These are phyloP conservation scores for Scaptomyza montana DNA, from an alignment of 1,140 invertebrate species.

Conservation along the genomic window DNA sequence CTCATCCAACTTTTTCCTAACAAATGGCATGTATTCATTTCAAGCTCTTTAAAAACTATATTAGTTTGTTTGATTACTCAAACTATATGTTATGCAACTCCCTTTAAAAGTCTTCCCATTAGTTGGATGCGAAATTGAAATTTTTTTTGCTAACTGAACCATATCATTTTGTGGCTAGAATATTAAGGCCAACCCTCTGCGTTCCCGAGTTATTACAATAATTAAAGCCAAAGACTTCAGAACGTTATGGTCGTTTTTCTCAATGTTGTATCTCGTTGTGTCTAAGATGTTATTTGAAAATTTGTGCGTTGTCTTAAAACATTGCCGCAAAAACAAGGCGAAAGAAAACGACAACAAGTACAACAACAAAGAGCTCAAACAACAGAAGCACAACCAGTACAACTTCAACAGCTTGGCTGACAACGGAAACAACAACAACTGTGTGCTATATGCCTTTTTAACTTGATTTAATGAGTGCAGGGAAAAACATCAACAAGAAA, in stretches of 20 bases:
- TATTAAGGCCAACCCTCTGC: conserved; percentile 37
- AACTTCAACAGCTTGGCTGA: conserved; percentile 78
- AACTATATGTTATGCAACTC: conserved; percentile 6
- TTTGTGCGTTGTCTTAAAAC: conserved; percentile 58
- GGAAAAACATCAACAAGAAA: conserved; percentile 81
- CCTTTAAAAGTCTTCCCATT: conserved; percentile 33
- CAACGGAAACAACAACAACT: conserved; percentile 65
- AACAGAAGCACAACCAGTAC: conserved; percentile 45
- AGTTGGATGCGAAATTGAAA: conserved; percentile 41
- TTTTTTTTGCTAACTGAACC: conserved; percentile 28
- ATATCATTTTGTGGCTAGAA: conserved; percentile 40
- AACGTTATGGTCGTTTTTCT: conserved; percentile 29
- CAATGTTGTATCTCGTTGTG: not conserved
- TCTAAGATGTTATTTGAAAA: conserved; percentile 70
- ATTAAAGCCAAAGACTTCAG: conserved; percentile 37
- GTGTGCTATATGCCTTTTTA: conserved; percentile 77
- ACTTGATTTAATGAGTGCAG: conserved; percentile 81
- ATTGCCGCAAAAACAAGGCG: conserved; percentile 63
- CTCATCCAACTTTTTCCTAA: too few species aligned
- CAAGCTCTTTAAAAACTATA: too few species aligned
- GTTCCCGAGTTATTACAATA: conserved; percentile 42
- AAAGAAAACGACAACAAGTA: conserved; percentile 12
- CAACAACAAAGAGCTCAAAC: not conserved
- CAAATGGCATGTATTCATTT: too few species aligned
- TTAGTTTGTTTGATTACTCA: too few species aligned